Base-by-base conservation (phyloP, 2,113 vertebrate species). In the Vireo altiloquus region DNA sequence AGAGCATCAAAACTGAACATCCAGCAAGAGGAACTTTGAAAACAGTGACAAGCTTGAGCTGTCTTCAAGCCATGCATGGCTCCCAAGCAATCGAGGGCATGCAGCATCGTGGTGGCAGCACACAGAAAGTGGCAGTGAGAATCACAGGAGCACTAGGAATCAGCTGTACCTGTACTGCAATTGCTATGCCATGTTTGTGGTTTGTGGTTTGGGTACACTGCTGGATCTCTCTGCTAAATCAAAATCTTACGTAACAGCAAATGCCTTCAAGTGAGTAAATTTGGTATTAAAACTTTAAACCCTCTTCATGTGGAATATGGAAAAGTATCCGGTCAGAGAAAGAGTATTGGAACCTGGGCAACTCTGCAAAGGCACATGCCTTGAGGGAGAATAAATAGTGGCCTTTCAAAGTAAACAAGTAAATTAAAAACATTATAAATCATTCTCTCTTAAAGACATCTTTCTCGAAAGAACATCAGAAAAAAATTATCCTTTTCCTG, bases 111-210 rank as follows among this genome's bases (percentile, higher is more conserved):
- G 28, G 37, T 11, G 15, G 57, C 7, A 39, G 40, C 12, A 35
- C 23, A 54, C 2, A 40, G 70, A 75, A 27, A 40, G 39, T 3
- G 13, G 10, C 47, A 80, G 8, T 10, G 7, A 28, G 53, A 86
- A 76, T 49, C 70, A 39, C 3, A 14, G 2, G 27, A 60, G 31
- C 54, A 39, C 3, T 19, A 53, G 16, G 3, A 68, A 46, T 63
- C 69, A 74, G 39, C 27, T 79, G 31, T 4, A 30, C 39, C 60
- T 64, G 11, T 7, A 50, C 17, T 54, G 16, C 9, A 66, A 11
- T 14, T 69, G 33, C 30, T 59, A 7, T 6, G 16, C 17, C 47
- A n/a, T 1, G 0, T 8, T 52, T 40, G 6, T 23, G 5, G n/a
- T n/a, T 24, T 57, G 15, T 8, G 17, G 52, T 68, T 80, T 82